Base-by-base conservation (phyloP, 2,113 vertebrate species). In the Centropus unirufus region DNA sequence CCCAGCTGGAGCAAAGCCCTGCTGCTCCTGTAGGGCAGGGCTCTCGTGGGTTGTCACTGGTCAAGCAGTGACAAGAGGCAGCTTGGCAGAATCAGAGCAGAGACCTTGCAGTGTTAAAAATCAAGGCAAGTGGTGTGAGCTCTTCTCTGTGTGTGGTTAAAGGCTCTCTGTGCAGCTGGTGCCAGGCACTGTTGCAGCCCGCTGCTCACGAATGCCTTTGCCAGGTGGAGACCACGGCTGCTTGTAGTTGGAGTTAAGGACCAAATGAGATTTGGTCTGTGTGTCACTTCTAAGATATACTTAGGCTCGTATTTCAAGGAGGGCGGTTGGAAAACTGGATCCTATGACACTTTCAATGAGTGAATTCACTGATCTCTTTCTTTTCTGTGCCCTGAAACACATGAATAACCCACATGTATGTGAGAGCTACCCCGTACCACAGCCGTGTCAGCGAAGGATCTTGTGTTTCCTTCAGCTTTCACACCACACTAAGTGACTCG, bases 81-180 rank as follows among this genome's bases (percentile, higher is more conserved):
- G 73, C 91, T 88, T 89, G 95, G 91, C 51, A 67, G 87, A 80
- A 68, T 21, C 80, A 44, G 62, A 27, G 29, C 12, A 17, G 59
- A 14, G 80, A 52, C 18, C 66, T 51, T 55, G 89, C 68, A 57
- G 73, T 32, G 62, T 63, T 47, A 67, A 77, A 76, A 93, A 73
- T 82, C 74, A 82, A 85, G 92, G 87, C 81, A 62, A 93, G 87
- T 40, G 57, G 54, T 58, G 73, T 68, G 72, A 93, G 87, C 70
- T 91, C 49, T 63, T 84, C 89, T 87, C 95, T 40, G 6, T 34
- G 87, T 92, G 95, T 92, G 95, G 94, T 66, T 95, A 92, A 93
- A 83, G 9, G 34, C 58, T 89, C 66, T 61, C 91, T 78, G 44
- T 92, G 89, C 87, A 78, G 89, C 70, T 7, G 22, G 14, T 95